Percentiles rank a stretch among this genome's conserved stretches.
These are phyloP conservation scores for Eupeodes corollae DNA, from an alignment of 1,140 invertebrate species.

Conservation along the genomic window DNA sequence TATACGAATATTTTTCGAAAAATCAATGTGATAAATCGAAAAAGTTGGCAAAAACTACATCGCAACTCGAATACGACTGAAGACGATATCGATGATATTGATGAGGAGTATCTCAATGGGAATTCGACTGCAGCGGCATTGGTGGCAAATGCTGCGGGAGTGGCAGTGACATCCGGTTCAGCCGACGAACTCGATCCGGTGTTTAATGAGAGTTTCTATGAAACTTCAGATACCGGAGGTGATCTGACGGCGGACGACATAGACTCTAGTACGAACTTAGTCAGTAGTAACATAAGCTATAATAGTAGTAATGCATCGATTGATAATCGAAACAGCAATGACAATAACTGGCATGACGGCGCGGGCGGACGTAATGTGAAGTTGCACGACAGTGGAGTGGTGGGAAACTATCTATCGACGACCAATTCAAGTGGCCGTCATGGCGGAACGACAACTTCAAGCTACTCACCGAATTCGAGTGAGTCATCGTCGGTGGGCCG, in stretches of 20 bases:
- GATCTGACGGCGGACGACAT: conserved; percentile 31
- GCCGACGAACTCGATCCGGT: conserved; percentile 24
- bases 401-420: too few relatives aligned
- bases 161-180: background rate
- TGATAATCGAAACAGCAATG: conserved; percentile 13
- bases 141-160: conserved; percentile 8
- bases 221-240: conserved; percentile 32
- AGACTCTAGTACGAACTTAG: conserved; percentile 32
- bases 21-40: background rate
- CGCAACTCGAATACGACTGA: conserved; percentile 20
- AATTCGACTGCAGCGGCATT: conserved; percentile 11
- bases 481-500: conserved; percentile 26
- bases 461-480: background rate
- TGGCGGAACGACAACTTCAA: conserved; percentile 19
- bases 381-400: too few relatives aligned
- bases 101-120: conserved; percentile 14
- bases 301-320: conserved; percentile 35
- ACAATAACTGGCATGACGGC: conserved; percentile 5
- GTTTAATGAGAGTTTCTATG: conserved; percentile 29
- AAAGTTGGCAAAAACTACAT: background rate
- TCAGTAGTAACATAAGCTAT: conserved; percentile 36
- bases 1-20: conserved; percentile 25
- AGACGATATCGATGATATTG: conserved; percentile 4
- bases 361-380: background rate
- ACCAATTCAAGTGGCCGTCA: conserved; percentile 33